Evolutionary conservation across 1,140 invertebrate genomes (phyloP), one percentile per base, ranked within the genome.

Genomic region (Dendrolimus punctatus): DNA sequence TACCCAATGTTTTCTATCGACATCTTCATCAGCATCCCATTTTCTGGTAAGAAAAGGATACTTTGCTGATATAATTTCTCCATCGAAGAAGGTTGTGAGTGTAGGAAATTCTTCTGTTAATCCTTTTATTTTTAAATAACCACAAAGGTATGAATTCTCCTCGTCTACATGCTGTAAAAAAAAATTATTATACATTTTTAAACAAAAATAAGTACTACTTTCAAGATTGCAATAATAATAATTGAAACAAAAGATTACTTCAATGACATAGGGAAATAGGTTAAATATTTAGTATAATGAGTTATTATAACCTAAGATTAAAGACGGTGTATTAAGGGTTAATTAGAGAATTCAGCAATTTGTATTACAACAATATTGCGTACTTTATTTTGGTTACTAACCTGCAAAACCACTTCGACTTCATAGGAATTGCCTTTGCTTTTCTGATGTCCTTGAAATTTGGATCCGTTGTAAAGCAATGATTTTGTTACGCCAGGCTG

Each of bases 1-100:
- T 90, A 97, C 96, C 96, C 96, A 99, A 88, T 99, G 97, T 88
- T 98, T 98, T 79, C 93, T 95, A 77, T 98, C 96, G 50, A 98
- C 96, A 90, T 98, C 97, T 88, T 98, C 96, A 87, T 98, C 96
- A 4, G 96, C 96, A 79, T 98, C 96, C 96, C 96, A 98, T 85
- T 99, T 99, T 73, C 97, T 90, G 8, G 97, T 99, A 10, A 99
- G 88, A 88, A 99, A 99, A 8, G 96, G 96, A 90, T 97, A 96
- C 83, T 96, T 97, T 75, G 94, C 92, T 60, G 96, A 97, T 69
- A 99, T 98, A 68, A 99, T 98, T 91, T 99, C 97, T 23, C 96
- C 97, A 88, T 99, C 96, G 82, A 99, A 99, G 87, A 98, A 99
- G 8, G 97, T 99, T 0, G 96, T 98, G 39, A 97, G 78, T 36